Evolutionary conservation across 1,140 invertebrate genomes (phyloP).

Genomic region (Cydia amplana): DNA sequence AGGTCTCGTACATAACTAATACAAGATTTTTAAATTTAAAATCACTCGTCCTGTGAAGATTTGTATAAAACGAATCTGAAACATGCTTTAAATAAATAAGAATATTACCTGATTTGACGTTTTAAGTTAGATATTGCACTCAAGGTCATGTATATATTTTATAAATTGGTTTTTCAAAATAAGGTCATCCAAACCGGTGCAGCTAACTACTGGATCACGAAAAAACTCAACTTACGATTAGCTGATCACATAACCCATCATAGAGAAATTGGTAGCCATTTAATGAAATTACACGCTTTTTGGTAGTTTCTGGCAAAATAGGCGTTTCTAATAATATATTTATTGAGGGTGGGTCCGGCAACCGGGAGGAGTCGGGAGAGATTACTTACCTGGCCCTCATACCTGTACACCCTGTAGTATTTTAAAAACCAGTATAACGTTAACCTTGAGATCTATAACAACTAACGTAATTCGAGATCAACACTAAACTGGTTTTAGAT

Average conservation of each 20-base stretch:
- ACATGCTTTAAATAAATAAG: too few relatives aligned
- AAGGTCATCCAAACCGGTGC: background rate
- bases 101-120: too few relatives aligned
- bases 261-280: constrained; percentile 63
- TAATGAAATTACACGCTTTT: constrained; percentile 65
- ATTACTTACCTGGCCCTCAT: constrained; percentile 1
- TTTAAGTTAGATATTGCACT: too few relatives aligned
- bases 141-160: background rate
- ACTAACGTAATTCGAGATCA: background rate
- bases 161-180: background rate
- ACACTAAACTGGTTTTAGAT: background rate
- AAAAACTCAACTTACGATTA: constrained; percentile 26
- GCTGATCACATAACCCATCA: constrained; percentile 42
- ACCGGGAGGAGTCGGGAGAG: constrained; percentile 38
- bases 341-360: constrained; percentile 52
- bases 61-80: too few relatives aligned
- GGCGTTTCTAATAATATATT: constrained; percentile 59
- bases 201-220: background rate
- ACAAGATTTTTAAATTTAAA: too few relatives aligned
- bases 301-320: constrained; percentile 49
- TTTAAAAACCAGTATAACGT: background rate
- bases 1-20: too few relatives aligned
- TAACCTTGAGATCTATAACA: background rate
- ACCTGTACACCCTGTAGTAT: background rate
- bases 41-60: too few relatives aligned